Evolutionary conservation across 2,888 invertebrate genomes (phyloP).

Genomic region (Rhabditoides inermis): DNA sequence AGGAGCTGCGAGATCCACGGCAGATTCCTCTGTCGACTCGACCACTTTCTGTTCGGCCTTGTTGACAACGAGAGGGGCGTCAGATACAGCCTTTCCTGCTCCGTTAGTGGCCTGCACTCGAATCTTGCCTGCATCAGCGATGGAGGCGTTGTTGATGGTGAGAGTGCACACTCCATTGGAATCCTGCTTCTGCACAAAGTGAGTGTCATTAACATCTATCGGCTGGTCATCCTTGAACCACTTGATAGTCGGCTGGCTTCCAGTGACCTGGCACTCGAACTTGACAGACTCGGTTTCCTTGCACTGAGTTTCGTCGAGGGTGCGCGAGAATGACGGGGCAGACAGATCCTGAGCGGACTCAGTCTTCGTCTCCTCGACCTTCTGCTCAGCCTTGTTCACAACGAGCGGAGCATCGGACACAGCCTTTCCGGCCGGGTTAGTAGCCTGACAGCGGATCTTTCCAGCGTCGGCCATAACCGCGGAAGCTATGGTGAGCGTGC

Average conservation of each 20-base stretch:
- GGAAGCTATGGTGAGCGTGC: constrained; percentile 31
- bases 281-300: constrained; percentile 82
- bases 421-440: constrained; percentile 61
- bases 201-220: neutral
- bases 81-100: constrained; percentile 59
- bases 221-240: constrained; percentile 68
- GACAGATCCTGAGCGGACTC: constrained; percentile 51
- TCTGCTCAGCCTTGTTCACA: constrained; percentile 43
- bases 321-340: constrained; percentile 71
- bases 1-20: no score
- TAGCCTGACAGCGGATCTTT: constrained; percentile 64
- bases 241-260: constrained; percentile 69
- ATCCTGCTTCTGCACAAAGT: neutral
- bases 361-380: constrained; percentile 40
- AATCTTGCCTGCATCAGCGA: constrained; percentile 63
- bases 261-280: constrained; percentile 70
- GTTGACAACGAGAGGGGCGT: constrained; percentile 41
- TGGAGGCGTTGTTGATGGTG: constrained; percentile 52
- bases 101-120: constrained; percentile 76
- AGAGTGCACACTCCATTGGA: constrained; percentile 19
- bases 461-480: constrained; percentile 40
- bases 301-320: constrained; percentile 67
- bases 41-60: no score
- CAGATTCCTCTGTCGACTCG: no score
- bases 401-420: constrained; percentile 50